Evolutionary conservation across 2,113 vertebrate species (phyloP).

Genomic region (Sebastes schlegelii): DNA sequence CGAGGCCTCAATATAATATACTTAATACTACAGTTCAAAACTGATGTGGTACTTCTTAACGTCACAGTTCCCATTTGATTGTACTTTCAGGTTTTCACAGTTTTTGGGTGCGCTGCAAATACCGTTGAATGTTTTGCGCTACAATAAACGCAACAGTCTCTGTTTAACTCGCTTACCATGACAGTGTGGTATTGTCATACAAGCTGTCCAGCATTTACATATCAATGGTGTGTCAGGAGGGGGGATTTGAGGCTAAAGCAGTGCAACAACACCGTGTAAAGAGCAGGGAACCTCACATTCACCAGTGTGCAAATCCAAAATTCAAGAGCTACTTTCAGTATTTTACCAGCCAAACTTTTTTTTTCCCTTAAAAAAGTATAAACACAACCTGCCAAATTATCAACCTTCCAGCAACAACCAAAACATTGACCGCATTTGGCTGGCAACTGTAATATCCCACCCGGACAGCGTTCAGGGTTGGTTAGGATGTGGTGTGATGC

Average conservation of each 20-base stretch:
- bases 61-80: conserved; percentile 17
- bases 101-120: neutral
- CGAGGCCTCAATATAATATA: conserved; percentile 33
- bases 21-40: conserved; percentile 19
- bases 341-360: conserved; percentile 23
- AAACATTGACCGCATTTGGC: conserved; percentile 40
- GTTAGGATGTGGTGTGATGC: conserved; percentile 44
- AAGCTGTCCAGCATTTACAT: conserved; percentile 71
- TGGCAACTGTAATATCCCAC: conserved; percentile 39
- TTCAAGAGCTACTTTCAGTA: conserved; percentile 33
- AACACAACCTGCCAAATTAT: conserved; percentile 43
- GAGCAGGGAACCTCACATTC: conserved; percentile 50
- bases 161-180: conserved; percentile 54
- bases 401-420: conserved; percentile 47
- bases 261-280: conserved; percentile 22
- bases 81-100: conserved; percentile 14
- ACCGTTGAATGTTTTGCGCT: neutral
- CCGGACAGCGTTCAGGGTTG: conserved; percentile 32
- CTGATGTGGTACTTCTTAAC: neutral
- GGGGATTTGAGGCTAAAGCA: conserved; percentile 42
- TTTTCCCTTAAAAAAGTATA: conserved; percentile 14
- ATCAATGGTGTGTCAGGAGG: conserved; percentile 63
- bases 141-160: conserved; percentile 24
- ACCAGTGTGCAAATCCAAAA: conserved; percentile 42
- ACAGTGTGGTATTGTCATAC: conserved; percentile 70